Base-by-base conservation (phyloP, 2,797 vertebrate species). In the Peromyscus melanophrys region DNA sequence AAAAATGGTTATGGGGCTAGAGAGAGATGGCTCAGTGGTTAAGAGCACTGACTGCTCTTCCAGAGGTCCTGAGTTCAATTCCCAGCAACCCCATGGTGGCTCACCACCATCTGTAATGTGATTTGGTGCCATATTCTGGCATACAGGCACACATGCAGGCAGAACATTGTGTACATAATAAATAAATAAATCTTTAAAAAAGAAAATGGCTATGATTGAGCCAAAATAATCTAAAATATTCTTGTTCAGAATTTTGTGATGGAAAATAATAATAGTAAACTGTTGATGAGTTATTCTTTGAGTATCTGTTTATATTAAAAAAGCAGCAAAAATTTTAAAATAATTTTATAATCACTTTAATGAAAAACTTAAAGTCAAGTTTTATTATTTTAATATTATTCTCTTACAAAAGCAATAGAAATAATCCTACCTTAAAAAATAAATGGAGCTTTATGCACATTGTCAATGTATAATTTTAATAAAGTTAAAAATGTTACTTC, bases 171-270 rank as follows among this genome's bases (percentile, higher is more conserved):
- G 19, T 69, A 69, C 3, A 69, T 9, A 52, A 67, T 34, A 34
- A 34, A 13, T 67, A 67, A 67, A 67, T 34, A 67, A 34, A 67
- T 34, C 52, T 16, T 67, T 16, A 67, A 16, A 31, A 34, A 67
- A 67, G 13, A 34, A 67, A 67, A 13, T 52, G 14, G 13, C 52
- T 52, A 67, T 23, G 19, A 23, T 90, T 96, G 34, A 78, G 11
- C 85, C 73, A 95, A 97, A 89, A 71, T 98, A 96, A 96, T 98
- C 97, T 97, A 97, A 59, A 95, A 95, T 96, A 96, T 95, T 93
- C 86, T 97, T 98, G 46, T 97, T 98, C 98, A 96, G 83, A 97
- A 93, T 97, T 97, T 12, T 94, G 1, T 97, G 59, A 97, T 97
- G 95, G 97, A 90, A 93, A 73, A 23, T 76, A 97, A 75, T 96